Evolutionary conservation across 2,797 vertebrate genomes (phyloP), one percentile per base, ranked within the genome.

Genomic region (Pogonophryne albipinna): DNA sequence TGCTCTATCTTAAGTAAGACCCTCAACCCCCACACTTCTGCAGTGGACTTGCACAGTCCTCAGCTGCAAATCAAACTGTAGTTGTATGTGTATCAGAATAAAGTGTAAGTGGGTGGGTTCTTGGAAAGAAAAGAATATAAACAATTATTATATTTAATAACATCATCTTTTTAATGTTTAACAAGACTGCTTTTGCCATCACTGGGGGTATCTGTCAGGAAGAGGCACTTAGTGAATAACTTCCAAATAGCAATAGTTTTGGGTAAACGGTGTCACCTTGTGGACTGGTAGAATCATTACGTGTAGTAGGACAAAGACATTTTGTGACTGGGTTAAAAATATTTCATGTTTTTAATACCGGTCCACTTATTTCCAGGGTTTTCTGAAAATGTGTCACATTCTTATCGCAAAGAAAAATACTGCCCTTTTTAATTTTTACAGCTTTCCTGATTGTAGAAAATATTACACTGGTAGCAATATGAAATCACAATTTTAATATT

Each of bases 221-320:
- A 34, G 16, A 44, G 17, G 3, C 27, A 31, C 4, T 16, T 55
- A 15, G 13, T 14, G 38, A 46, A 10, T 12, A 56, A 7, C 14
- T 31, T 15, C 7, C 34, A 12, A 38, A 9, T 3, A 13, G 23
- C 14, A 15, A 42, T 4, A 15, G 27, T 69, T 73, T 73, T 60
- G 0, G 16, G 9, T 65, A 55, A 65, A 76, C 60, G 58, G 68
- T 60, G 76, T n/a, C 76, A 66, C 45, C 78, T 61, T 50, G 51
- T 82, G 83, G 73, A 47, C 4, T 31, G 16, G 12, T 16, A 2
- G 6, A 51, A 0, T 49, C 20, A 34, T 23, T 13, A 12, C 0
- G 7, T 59, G 19, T 11, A 15, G 5, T 17, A 6, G 19, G 46
- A 47, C 38, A 59, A 46, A 59, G 49, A 9, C 12, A 59, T 20